phyloP scores from a whole-genome alignment of 2,888 invertebrate genomes.

The Lithophane socia region DNA sequence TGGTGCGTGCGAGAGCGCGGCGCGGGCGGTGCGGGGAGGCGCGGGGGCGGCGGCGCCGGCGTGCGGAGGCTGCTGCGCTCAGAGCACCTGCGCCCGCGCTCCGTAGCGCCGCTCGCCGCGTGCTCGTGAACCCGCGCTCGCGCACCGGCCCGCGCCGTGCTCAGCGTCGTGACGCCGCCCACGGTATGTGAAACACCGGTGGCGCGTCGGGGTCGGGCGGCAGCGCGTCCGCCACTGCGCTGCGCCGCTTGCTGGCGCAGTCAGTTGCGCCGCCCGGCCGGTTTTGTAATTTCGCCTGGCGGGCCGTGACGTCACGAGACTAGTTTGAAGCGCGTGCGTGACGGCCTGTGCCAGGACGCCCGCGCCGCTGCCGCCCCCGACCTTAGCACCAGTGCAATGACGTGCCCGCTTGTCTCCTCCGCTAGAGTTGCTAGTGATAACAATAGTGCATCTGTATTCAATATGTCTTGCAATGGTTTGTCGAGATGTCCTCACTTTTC shows the following conservation, averaged over 20 bases:
- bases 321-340: constrained; percentile 89
- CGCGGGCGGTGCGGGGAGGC: constrained; percentile 85
- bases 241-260: constrained; percentile 80
- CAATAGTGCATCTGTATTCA: constrained; percentile 54
- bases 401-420: constrained; percentile 83
- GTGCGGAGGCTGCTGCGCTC: constrained; percentile 92
- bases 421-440: constrained; percentile 68
- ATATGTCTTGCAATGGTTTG: constrained; percentile 47
- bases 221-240: constrained; percentile 89
- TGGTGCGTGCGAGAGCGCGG: constrained; percentile 86
- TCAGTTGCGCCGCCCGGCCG: constrained; percentile 85
- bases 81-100: constrained; percentile 93
- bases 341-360: constrained; percentile 87
- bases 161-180: constrained; percentile 88
- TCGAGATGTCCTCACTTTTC: constrained; percentile 34
- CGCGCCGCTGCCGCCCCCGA: constrained; percentile 86
- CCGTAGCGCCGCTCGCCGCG: constrained; percentile 90
- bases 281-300: constrained; percentile 89
- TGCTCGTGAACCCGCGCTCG: constrained; percentile 87
- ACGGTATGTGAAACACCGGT: constrained; percentile 86
- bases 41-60: constrained; percentile 91
- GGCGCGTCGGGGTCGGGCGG: constrained; percentile 89
- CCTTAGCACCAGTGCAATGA: constrained; percentile 86
- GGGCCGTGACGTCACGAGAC: constrained; percentile 89
- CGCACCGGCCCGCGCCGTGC: constrained; percentile 81